Evolutionary conservation across 2,113 vertebrate species (phyloP), one percentile per base, ranked within the genome.

Genomic region (Actenoides hombroni): DNA sequence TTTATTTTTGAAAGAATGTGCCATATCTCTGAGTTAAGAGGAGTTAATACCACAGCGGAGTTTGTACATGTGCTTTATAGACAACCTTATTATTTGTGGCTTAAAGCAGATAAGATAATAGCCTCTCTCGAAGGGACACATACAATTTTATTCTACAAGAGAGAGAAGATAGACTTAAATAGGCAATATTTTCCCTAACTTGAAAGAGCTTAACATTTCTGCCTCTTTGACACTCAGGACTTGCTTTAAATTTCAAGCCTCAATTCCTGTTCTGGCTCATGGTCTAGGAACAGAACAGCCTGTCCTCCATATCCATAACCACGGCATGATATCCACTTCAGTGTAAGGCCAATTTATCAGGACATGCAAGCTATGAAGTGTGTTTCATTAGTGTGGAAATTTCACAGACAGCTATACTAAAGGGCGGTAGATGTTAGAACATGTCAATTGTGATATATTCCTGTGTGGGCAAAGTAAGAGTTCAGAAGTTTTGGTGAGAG

Each of bases 41-140:
- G 14, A 88, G 73, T 74, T 83, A 86, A 63, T 77, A 74, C 9
- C 33, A 67, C 11, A 83, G 28, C 0, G 3, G 64, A 35, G 23
- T 81, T 74, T 53, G 9, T 46, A 18, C 64, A 51, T n/a, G 31
- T 40, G 48, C 37, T 54, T 74, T 96, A 81, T 33, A 83, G 40
- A 77, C 10, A 83, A 74, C 83, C 54, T 67, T 90, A 37, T 46
- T 90, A 80, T 77, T 49, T 61, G 21, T 80, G 44, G 54, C 17
- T 92, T 80, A 92, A 88, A 80, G 44, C 9, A 90, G 64, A 83
- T 89, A 89, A 92, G 37, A 75, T 80, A 94, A 67, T 86, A 90
- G 19, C 29, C 69, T 78, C 57, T 83, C 83, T 88, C 1, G 1
- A 59, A 93, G 48, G 37, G 24, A 90, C 24, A 48, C 18, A 44